Base-by-base conservation (phyloP, 1,140 invertebrate species). In the Conopomorpha cramerella region DNA sequence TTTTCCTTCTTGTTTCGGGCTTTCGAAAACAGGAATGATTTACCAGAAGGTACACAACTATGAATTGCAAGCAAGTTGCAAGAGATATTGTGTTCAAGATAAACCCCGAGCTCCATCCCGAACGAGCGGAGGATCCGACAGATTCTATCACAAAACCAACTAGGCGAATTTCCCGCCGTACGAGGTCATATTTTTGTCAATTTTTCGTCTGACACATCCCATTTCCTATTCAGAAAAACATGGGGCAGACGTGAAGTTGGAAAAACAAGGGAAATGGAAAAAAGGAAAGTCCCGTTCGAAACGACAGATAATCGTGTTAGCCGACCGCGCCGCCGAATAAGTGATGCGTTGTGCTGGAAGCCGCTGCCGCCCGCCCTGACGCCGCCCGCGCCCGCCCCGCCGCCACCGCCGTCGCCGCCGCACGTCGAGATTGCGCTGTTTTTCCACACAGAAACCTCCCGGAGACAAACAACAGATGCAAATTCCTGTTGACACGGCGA, bases 171-270 rank as follows among this genome's bases (percentile, higher is more conserved):
- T 58, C 62, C 63, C 60, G 63, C 65, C 53, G 48, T 51, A 46
- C 49, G 51, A 48, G 55, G 59, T 55, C 63, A 70, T 74, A 74
- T 74, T 70, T 74, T 74, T 74, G 65, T 72, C 66, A 70, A 72
- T 74, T 74, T 72, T 66, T 70, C 66, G 58, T 74, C 59, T 72
- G 70, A 74, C 67, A 67, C 61, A 68, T 73, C 62, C 66, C 55
- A 74, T 74, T 74, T 72, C 62, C 56, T 54, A 65, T 72, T 66
- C 66, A 67, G 70, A 72, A 72, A 73, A 74, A 74, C 70, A 71
- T 49, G 56, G 55, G 64, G 61, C 56, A 60, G 65, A 68, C 64
- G 64, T 54, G 53, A 51, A 66, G 61, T 64, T 70, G 60, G 62
- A 73, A 73, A 73, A 68, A 64, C n/a, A n/a, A 73, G 67, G 64